Evolutionary conservation across 2,797 vertebrate genomes (phyloP).

Genomic region (Accipiter badius): DNA sequence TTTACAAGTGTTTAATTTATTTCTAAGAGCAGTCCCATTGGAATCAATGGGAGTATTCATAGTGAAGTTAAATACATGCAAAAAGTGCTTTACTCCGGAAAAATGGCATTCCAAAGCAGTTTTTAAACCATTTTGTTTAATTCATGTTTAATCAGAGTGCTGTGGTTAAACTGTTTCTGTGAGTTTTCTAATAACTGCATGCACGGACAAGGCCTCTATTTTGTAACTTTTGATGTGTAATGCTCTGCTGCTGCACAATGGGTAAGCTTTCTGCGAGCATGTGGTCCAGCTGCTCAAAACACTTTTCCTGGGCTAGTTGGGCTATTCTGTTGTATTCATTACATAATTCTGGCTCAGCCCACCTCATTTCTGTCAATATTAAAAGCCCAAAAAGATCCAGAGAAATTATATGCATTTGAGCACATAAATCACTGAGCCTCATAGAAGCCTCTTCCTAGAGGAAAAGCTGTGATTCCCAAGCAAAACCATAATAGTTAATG

Average conservation of each 20-base stretch:
- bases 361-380: neutral
- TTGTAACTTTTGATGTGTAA: neutral
- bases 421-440: neutral
- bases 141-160: neutral
- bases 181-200: neutral
- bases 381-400: neutral
- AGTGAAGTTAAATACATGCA: neutral
- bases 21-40: neutral
- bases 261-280: neutral
- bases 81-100: neutral
- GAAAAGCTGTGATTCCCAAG: neutral
- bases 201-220: neutral
- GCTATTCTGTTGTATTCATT: neutral
- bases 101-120: neutral
- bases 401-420: neutral
- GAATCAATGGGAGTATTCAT: conserved; percentile 23
- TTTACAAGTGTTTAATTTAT: neutral
- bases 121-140: conserved; percentile 15
- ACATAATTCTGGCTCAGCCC: neutral
- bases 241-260: accelerated
- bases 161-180: neutral
- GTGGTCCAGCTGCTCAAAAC: neutral
- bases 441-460: neutral
- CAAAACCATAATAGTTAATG: neutral
- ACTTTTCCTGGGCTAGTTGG: neutral